Conservation (phyloP, 2,797 vertebrate genomes). For the Rhadinocentrus ornatus region DNA sequence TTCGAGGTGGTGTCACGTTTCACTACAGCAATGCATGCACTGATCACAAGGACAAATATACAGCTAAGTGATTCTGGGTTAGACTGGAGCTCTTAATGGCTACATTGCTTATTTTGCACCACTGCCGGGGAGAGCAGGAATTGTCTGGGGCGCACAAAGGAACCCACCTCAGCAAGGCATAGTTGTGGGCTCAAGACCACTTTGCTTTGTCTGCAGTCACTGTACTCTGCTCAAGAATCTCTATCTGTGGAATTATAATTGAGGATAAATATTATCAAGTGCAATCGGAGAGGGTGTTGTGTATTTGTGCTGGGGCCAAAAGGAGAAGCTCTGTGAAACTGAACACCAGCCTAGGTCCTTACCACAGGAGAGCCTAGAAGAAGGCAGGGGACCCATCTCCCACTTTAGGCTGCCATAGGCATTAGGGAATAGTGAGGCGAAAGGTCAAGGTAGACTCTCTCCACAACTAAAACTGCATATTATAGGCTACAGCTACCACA, state of each 20-base stretch:
- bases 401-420: constrained; percentile 38
- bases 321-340: constrained; percentile 69
- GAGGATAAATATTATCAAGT: constrained; percentile 82
- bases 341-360: constrained; percentile 44
- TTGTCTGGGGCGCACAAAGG: constrained; percentile 49
- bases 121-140: constrained; percentile 56
- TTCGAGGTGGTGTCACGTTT: constrained; percentile 60
- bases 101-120: constrained; percentile 76
- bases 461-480: constrained; percentile 8
- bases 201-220: constrained; percentile 68
- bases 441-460: constrained; percentile 67
- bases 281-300: constrained; percentile 79
- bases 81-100: constrained; percentile 72
- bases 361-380: constrained; percentile 53
- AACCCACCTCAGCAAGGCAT: constrained; percentile 38
- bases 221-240: constrained; percentile 75
- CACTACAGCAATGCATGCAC: constrained; percentile 52
- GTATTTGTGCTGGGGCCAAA: constrained; percentile 79
- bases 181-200: constrained; percentile 57
- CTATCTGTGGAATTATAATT: constrained; percentile 80
- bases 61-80: constrained; percentile 61
- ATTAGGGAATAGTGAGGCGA: constrained; percentile 54
- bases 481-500: constrained; percentile 33
- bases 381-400: constrained; percentile 58
- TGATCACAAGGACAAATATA: constrained; percentile 75